Evolutionary conservation across 1,140 invertebrate species (phyloP), one percentile per base, ranked within the genome.

Genomic region (Cyclargus thomasi): DNA sequence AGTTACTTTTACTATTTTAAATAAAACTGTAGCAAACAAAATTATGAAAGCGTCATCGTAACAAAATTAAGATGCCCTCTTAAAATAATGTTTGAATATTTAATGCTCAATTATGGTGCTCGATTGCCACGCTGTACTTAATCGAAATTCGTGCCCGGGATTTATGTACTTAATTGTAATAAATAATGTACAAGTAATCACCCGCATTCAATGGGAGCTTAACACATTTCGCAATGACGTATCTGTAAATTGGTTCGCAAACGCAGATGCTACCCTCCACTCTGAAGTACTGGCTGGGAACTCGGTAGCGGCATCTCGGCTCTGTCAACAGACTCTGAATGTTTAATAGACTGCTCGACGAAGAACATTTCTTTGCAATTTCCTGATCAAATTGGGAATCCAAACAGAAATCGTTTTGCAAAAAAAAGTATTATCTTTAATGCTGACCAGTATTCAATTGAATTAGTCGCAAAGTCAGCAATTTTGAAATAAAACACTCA

Each of bases 161-260:
- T 63, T 63, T 63, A 63, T 63, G 62, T 63, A 29, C 14, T 29
- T 21, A 23, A 62, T 62, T 22, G 59, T 29, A 17, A 63, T 63
- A 63, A 63, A 63, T 63, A 63, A 63, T 63, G 22, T 29, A 63
- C 17, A 63, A 63, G 62, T 29, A 63, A 63, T 63, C 62, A 63
- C 62, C 62, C 59, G 59, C 3, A 22, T 23, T 23, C 59, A 23
- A 23, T 22, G 11, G 55, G 6, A 59, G 18, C 55, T 20, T 59
- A 20, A 59, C 55, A 59, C 78, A 80, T 29, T 67, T 73, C 18
- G 78, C 74, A n/a, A 75, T 67, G n/a, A 80, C 73, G 55, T 74
- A 78, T 70, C 70, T 72, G 71, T 70, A 80, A 14, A 78, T 70
- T 21, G 69, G 63, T 57, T 78, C 69, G 64, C 78, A 80, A 1